Conservation (phyloP, 2,113 vertebrate genomes). For the Cettia cetti region DNA sequence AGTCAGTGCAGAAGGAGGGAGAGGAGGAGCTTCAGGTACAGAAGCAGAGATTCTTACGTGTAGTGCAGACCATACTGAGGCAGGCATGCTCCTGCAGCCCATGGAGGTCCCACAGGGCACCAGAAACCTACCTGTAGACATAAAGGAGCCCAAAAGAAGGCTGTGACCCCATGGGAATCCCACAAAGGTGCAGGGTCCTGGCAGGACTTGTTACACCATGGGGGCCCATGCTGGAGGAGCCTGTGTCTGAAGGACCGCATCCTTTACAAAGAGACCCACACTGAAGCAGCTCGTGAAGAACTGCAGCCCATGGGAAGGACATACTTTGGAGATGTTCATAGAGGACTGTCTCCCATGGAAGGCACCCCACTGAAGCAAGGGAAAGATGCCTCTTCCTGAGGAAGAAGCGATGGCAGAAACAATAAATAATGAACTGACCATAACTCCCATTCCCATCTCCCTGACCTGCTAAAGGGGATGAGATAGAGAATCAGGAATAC, state of each 20-base stretch:
- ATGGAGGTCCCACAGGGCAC: not conserved
- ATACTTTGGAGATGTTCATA: not conserved
- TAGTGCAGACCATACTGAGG: not conserved
- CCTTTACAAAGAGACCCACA: not conserved
- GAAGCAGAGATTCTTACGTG: not conserved
- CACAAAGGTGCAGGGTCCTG: not conserved
- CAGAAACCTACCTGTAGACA: not conserved
- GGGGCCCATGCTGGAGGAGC: not conserved
- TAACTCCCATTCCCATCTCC: not conserved
- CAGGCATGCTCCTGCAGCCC: not conserved
- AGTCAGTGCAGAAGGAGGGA: not conserved
- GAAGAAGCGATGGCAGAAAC: not conserved
- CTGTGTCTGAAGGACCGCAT: not conserved
- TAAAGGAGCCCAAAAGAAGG: not conserved
- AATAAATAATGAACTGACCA: rapidly evolving
- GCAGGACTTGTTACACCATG: not conserved
- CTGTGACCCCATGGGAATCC: not conserved
- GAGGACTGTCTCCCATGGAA: not conserved
- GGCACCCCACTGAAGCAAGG: not conserved
- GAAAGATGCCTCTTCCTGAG: not conserved
- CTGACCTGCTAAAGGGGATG: not conserved
- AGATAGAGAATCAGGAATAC: not conserved
- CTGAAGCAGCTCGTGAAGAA: not conserved
- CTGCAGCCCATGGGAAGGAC: not conserved
- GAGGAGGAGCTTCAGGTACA: not conserved